These are phyloP conservation scores for Samia ricini DNA, from an alignment of 1,140 invertebrate genomes.

Conservation along the genomic window DNA sequence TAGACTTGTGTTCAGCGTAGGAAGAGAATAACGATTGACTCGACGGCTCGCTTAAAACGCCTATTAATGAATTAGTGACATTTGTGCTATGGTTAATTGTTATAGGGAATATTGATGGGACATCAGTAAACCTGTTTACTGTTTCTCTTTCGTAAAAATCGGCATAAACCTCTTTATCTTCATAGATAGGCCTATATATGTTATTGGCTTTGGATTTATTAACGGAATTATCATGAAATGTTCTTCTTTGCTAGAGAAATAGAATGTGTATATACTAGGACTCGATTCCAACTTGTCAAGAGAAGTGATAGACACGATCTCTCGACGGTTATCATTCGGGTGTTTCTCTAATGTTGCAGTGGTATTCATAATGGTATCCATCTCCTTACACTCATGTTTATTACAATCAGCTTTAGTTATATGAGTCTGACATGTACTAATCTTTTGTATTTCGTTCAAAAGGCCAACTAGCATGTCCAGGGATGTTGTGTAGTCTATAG, in stretches of 20 bases:
- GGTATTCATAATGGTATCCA: slow-evolving; percentile 40
- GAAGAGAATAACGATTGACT: slow-evolving; percentile 33
- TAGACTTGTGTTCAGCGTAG: slow-evolving; percentile 26
- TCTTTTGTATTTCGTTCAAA: slow-evolving; percentile 65
- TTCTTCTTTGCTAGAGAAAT: slow-evolving; percentile 29
- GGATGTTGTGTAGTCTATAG: slow-evolving; percentile 49
- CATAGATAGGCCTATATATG: slow-evolving; percentile 2
- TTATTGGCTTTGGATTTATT: neutral
- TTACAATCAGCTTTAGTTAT: slow-evolving; percentile 15
- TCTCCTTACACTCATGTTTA: slow-evolving; percentile 25
- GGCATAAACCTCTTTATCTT: slow-evolving; percentile 52
- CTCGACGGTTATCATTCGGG: slow-evolving; percentile 21
- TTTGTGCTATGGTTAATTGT: slow-evolving; percentile 31
- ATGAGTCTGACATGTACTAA: slow-evolving; percentile 44
- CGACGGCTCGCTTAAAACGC: slow-evolving; percentile 36
- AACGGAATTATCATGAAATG: neutral
- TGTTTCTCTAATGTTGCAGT: slow-evolving; percentile 26
- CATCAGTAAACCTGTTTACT: slow-evolving; percentile 40
- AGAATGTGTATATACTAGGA: slow-evolving; percentile 34
- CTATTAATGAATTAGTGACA: slow-evolving; percentile 31
- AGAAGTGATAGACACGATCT: slow-evolving; percentile 35
- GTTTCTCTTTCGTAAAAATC: slow-evolving; percentile 28
- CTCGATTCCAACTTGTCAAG: slow-evolving; percentile 36
- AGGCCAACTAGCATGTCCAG: slow-evolving; percentile 60
- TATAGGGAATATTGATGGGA: slow-evolving; percentile 37